Percentiles rank a stretch among this genome's conserved stretches.
phyloP scores from a whole-genome alignment of 2,888 invertebrate species.

The Brachypalpus laphriformis region DNA sequence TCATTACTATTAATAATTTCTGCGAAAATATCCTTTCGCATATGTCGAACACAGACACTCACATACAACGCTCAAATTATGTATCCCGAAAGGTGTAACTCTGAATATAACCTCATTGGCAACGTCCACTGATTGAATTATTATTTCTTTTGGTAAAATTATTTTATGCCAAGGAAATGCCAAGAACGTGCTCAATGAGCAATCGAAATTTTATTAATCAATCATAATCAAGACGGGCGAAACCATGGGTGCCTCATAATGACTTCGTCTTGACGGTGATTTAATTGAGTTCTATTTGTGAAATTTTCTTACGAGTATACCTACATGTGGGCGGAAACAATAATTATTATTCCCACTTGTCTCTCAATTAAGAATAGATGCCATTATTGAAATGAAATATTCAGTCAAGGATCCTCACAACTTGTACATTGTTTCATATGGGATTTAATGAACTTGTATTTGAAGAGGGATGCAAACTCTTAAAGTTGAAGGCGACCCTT shows the following conservation, averaged over 20 bases:
- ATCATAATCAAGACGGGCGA: conserved; percentile 59
- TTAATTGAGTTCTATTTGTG: conserved; percentile 63
- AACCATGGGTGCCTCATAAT: conserved; percentile 53
- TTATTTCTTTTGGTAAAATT: conserved; percentile 52
- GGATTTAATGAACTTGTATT: conserved; percentile 25
- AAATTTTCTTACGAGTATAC: conserved; percentile 18
- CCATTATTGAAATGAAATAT: conserved; percentile 56
- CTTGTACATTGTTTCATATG: conserved; percentile 22
- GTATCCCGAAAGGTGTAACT: conserved; percentile 50
- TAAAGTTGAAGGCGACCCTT: not conserved
- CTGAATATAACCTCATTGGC: conserved; percentile 33
- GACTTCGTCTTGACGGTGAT: conserved; percentile 65
- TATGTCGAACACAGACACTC: conserved; percentile 44
- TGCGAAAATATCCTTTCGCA: conserved; percentile 17
- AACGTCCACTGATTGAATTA: conserved; percentile 59
- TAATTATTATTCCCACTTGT: conserved; percentile 67
- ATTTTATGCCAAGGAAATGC: conserved; percentile 43
- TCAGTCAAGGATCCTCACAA: conserved; percentile 31
- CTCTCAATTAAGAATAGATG: conserved; percentile 51
- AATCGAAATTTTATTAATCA: conserved; percentile 74
- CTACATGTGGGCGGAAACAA: conserved; percentile 38
- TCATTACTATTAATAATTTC: conserved; percentile 57
- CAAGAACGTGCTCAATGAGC: conserved; percentile 73
- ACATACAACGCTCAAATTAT: not conserved
- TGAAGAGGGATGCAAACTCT: not conserved